phyloP scores from a whole-genome alignment of 2,113 vertebrate species.

The Seriola dumerili region DNA sequence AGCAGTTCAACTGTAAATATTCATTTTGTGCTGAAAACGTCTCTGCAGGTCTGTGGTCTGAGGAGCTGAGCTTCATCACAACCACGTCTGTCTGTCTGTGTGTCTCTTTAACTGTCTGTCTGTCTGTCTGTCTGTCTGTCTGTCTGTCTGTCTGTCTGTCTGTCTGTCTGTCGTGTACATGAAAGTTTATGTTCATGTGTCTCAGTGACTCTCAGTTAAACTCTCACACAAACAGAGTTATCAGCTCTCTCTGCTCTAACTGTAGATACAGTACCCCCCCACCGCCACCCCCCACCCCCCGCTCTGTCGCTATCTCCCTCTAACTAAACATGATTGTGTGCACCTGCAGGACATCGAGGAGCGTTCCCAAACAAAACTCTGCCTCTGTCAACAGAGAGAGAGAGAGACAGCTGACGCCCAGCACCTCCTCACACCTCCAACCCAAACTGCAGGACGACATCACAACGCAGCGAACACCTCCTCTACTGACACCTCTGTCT shows the following conservation, averaged over 20 bases:
- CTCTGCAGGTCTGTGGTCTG: constrained; percentile 12
- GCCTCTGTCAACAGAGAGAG: constrained; percentile 57
- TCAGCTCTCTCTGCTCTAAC: too few relatives aligned
- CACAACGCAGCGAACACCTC: constrained; percentile 20
- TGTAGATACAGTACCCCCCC: too few relatives aligned
- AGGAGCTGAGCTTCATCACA: neutral
- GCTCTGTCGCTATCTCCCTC: constrained; percentile 34
- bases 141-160: too few relatives aligned
- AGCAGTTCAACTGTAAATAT: neutral
- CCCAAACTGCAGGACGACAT: constrained; percentile 69
- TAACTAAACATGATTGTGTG: constrained; percentile 72
- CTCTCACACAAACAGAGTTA: too few relatives aligned
- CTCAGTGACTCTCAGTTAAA: too few relatives aligned
- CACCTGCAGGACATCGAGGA: constrained; percentile 71
- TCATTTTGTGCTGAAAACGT: constrained; percentile 8
- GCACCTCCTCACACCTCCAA: constrained; percentile 43
- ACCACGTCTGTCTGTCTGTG: too few relatives aligned
- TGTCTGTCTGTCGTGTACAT: too few relatives aligned
- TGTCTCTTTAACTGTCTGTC: too few relatives aligned
- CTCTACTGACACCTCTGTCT: neutral
- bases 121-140: too few relatives aligned
- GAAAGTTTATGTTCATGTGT: too few relatives aligned
- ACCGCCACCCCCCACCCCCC: neutral
- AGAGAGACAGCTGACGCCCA: constrained; percentile 43
- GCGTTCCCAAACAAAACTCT: constrained; percentile 65